Percentiles rank a stretch among this genome's conserved stretches.
Conservation (phyloP, 2,888 invertebrate genomes). For the Yponomeuta cagnagella region DNA sequence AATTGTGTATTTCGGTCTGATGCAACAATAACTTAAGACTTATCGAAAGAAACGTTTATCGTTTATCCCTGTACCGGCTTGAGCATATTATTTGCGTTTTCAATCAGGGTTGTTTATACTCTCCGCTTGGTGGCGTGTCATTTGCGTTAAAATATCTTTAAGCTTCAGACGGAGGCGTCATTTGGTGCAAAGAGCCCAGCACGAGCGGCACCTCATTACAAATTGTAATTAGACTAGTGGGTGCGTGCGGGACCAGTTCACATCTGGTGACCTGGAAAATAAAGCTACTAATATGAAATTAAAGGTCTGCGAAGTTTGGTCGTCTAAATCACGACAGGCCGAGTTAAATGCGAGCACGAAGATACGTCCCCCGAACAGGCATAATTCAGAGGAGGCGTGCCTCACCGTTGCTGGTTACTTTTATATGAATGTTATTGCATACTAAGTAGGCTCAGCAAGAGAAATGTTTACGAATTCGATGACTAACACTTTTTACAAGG, state of each 20-base stretch:
- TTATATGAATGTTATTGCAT: constrained; percentile 62
- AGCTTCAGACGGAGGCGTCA: background rate
- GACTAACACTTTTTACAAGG: background rate
- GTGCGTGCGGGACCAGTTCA: constrained; percentile 36
- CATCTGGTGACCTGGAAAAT: background rate
- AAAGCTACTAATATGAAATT: background rate
- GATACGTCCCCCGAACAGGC: constrained; percentile 39
- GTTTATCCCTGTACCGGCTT: no score
- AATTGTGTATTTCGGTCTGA: no score
- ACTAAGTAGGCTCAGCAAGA: constrained; percentile 33
- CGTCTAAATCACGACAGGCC: constrained; percentile 54
- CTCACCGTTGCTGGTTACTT: constrained; percentile 31
- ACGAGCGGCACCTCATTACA: constrained; percentile 58
- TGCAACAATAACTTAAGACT: no score
- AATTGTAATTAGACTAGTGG: constrained; percentile 70
- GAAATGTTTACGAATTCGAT: background rate
- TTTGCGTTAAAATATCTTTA: background rate
- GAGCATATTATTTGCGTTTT: background rate
- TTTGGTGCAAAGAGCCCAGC: constrained; percentile 10
- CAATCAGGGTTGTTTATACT: background rate
- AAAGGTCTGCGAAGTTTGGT: background rate
- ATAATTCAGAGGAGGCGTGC: constrained; percentile 38
- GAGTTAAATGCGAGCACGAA: constrained; percentile 50
- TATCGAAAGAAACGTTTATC: no score
- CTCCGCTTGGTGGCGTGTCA: background rate